Conservation (phyloP, 2,888 invertebrate genomes). For the Drosophila mimetica region DNA sequence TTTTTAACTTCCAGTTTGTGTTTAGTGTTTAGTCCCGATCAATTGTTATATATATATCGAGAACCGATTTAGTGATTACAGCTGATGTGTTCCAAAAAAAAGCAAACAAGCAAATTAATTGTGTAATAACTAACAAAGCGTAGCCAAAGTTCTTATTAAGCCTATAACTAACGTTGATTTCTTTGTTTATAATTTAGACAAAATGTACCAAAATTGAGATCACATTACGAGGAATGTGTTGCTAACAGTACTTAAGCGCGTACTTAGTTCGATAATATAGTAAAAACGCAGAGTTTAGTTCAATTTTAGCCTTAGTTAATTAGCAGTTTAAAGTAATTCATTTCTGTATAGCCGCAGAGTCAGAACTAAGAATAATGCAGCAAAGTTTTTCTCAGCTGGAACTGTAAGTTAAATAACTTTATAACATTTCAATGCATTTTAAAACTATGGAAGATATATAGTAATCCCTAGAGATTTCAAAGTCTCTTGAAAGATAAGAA, state of each 20-base stretch:
- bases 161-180: slow-evolving; percentile 34
- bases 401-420: background rate
- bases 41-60: slow-evolving; percentile 43
- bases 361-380: slow-evolving; percentile 11
- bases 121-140: slow-evolving; percentile 53
- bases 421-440: slow-evolving; percentile 15
- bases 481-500: background rate
- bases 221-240: slow-evolving; percentile 42
- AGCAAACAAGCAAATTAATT: slow-evolving; percentile 45
- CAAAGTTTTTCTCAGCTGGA: slow-evolving; percentile 20
- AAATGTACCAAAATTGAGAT: slow-evolving; percentile 44
- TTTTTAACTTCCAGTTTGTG: slow-evolving; percentile 35
- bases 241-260: slow-evolving; percentile 44
- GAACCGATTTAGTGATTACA: slow-evolving; percentile 52
- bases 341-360: slow-evolving; percentile 34
- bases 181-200: slow-evolving; percentile 64
- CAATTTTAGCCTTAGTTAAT: slow-evolving; percentile 60
- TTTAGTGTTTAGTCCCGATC: slow-evolving; percentile 33
- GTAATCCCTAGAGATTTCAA: background rate
- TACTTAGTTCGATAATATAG: slow-evolving; percentile 42
- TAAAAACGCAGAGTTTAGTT: slow-evolving; percentile 60
- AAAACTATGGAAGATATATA: background rate
- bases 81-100: slow-evolving; percentile 72
- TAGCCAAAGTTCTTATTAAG: slow-evolving; percentile 72
- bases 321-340: slow-evolving; percentile 29